phyloP scores from a whole-genome alignment of 2,797 vertebrate genomes.

The Nannoperca australis region DNA sequence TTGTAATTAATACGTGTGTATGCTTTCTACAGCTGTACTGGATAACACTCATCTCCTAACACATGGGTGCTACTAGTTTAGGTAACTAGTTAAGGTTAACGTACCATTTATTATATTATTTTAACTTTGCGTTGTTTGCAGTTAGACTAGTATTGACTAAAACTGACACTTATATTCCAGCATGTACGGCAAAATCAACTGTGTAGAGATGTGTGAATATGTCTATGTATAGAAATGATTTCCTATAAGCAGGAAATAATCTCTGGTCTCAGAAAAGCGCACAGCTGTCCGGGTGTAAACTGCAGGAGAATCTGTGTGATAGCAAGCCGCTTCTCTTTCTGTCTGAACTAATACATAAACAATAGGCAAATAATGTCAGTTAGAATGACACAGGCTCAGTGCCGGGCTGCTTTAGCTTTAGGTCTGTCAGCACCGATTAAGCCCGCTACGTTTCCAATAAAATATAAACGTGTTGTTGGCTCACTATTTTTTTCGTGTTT shows the following conservation, averaged over 20 bases:
- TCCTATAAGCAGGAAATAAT: no score
- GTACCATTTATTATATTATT: background rate
- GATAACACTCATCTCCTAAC: background rate
- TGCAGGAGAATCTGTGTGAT: background rate
- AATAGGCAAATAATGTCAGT: background rate
- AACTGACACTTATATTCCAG: background rate
- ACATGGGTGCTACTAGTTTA: background rate
- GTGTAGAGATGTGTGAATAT: background rate
- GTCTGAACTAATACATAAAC: background rate
- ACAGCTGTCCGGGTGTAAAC: background rate
- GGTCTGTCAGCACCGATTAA: background rate
- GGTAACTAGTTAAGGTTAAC: no score
- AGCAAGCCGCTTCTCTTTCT: background rate
- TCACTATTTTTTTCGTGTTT: background rate
- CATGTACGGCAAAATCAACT: background rate
- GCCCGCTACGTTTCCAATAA: background rate
- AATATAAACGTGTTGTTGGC: background rate
- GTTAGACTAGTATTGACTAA: background rate
- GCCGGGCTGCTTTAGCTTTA: background rate
- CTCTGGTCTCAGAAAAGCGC: background rate
- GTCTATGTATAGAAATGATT: background rate
- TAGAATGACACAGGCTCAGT: background rate
- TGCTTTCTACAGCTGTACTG: background rate
- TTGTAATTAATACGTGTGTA: background rate
- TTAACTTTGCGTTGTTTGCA: background rate